Evolutionary conservation across 2,113 vertebrate species (phyloP).

Genomic region (Corapipo altera): DNA sequence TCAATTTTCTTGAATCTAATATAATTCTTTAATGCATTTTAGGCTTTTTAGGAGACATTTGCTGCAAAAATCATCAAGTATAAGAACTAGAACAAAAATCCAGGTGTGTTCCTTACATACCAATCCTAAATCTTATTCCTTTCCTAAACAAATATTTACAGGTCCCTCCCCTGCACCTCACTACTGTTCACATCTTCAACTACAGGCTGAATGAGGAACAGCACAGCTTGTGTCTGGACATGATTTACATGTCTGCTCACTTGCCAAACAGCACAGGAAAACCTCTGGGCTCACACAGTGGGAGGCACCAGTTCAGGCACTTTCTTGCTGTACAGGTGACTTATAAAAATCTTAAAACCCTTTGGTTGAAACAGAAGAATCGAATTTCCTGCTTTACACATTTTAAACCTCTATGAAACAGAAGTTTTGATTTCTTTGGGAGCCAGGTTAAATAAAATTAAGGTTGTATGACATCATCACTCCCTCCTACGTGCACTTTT

Average conservation of each 20-base stretch:
- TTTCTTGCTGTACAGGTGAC: neutral
- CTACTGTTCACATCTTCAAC: neutral
- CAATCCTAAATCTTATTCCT: neutral
- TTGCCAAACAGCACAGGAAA: neutral
- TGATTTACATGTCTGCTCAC: neutral
- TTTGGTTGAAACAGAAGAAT: neutral
- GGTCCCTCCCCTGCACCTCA: neutral
- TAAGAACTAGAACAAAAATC: neutral
- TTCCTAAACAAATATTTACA: neutral
- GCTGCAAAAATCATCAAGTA: neutral
- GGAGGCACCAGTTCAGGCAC: neutral
- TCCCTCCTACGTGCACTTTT: neutral
- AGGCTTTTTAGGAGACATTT: neutral
- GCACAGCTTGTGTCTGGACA: neutral
- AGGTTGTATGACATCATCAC: neutral
- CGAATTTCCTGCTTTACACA: neutral
- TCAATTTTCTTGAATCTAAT: neutral
- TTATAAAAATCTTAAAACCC: neutral
- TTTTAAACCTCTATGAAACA: neutral
- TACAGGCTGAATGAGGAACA: neutral
- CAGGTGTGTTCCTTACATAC: neutral
- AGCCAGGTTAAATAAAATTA: neutral
- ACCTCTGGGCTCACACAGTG: neutral
- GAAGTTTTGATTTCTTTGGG: neutral
- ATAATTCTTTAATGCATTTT: neutral